These are phyloP conservation scores for Sinohyriopsis cumingii DNA, from an alignment of 2,888 invertebrate species.

Conservation along the genomic window DNA sequence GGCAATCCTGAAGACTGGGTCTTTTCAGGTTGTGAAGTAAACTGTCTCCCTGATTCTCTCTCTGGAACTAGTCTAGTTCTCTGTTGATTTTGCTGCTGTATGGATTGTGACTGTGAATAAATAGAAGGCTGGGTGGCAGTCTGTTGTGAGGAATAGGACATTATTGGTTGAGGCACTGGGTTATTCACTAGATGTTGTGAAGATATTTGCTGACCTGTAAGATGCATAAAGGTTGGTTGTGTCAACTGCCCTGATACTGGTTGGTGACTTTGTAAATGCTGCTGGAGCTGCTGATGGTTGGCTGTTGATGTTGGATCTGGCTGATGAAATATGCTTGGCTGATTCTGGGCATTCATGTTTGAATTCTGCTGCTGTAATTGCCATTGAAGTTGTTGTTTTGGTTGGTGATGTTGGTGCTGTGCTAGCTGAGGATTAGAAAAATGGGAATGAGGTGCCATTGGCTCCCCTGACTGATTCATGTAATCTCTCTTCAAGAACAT, in stretches of 20 bases:
- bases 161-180: no score
- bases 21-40: no score
- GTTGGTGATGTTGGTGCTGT: constrained; percentile 28
- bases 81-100: no score
- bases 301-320: not conserved
- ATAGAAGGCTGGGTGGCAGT: no score
- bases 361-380: constrained; percentile 12
- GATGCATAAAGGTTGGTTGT: constrained; percentile 2
- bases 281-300: constrained; percentile 5
- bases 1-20: no score
- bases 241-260: constrained; percentile 7
- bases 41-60: no score
- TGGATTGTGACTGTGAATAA: no score
- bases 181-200: constrained; percentile 5
- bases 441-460: no score
- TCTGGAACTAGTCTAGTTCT: no score
- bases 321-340: not conserved
- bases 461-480: no score
- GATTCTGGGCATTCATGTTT: not conserved
- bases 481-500: no score
- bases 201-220: not conserved
- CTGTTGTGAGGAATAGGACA: no score
- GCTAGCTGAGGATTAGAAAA: constrained; percentile 16
- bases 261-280: constrained; percentile 2
- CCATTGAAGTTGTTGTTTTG: constrained; percentile 18